These are phyloP conservation scores for Hemaris fuciformis DNA, from an alignment of 2,888 invertebrate species.

Conservation along the genomic window DNA sequence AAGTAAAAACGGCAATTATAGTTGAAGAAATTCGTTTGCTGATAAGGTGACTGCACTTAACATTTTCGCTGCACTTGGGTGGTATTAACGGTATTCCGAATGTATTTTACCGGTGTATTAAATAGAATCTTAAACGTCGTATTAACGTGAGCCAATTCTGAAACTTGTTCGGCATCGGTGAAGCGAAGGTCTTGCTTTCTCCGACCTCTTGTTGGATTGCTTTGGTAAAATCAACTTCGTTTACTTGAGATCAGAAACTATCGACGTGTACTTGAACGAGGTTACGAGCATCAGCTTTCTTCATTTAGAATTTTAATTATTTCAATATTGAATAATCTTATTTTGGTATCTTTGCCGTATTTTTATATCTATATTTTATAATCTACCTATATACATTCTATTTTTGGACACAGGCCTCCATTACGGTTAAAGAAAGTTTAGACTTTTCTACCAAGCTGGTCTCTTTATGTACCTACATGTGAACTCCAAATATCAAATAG, in stretches of 20 bases:
- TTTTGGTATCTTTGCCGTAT: conserved; percentile 13
- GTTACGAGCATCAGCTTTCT: conserved; percentile 25
- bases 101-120: conserved; percentile 9
- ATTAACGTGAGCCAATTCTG: conserved; percentile 18
- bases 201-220: conserved; percentile 12
- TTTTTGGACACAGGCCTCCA: too few relatives aligned
- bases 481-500: too few relatives aligned
- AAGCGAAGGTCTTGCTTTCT: conserved; percentile 22
- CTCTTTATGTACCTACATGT: too few relatives aligned
- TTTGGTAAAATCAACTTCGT: not conserved
- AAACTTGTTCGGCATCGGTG: conserved; percentile 16
- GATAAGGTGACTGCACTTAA: not conserved
- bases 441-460: too few relatives aligned
- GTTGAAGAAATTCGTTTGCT: not conserved
- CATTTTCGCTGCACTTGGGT: not conserved
- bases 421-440: too few relatives aligned
- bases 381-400: too few relatives aligned
- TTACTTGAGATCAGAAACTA: conserved; percentile 19
- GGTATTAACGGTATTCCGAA: conserved; percentile 5
- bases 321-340: conserved; percentile 2
- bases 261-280: conserved; percentile 24
- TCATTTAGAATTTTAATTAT: too few relatives aligned
- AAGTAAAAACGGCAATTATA: not conserved
- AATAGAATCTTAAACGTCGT: conserved; percentile 12
- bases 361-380: conserved; percentile 9